A percentile compares a stretch with the other conserved stretches of the same genome.
Conservation (phyloP, 2,888 invertebrate genomes). For the Synergus umbraculus region DNA sequence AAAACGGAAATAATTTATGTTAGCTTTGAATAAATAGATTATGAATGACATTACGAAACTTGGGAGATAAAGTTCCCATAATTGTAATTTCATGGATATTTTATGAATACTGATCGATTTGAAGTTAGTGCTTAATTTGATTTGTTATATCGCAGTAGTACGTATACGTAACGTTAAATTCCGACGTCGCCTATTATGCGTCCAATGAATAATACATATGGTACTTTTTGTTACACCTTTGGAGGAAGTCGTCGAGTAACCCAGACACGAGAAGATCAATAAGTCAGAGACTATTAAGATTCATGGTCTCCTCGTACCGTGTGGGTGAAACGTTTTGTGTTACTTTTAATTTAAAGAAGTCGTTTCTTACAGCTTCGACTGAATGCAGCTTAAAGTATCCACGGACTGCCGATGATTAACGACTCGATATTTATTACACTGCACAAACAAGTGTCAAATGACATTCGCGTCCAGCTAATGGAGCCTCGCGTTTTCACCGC, state of each 20-base stretch:
- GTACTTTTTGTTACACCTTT: constrained; percentile 39
- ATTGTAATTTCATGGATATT: constrained; percentile 10
- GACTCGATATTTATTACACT: constrained; percentile 38
- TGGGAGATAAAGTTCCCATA: constrained; percentile 1
- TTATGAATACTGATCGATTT: constrained; percentile 16
- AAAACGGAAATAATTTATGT: background rate
- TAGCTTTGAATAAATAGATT: background rate
- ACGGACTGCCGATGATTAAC: constrained; percentile 28
- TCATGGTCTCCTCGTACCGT: constrained; percentile 14
- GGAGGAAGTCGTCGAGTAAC: constrained; percentile 33
- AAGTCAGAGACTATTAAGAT: constrained; percentile 33
- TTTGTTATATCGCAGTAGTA: background rate
- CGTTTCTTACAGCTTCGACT: constrained; percentile 17
- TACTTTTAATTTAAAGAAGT: constrained; percentile 36
- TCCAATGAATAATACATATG: constrained; percentile 24
- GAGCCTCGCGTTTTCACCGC: constrained; percentile 31
- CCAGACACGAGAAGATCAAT: constrained; percentile 33
- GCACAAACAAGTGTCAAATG: constrained; percentile 40
- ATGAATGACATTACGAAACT: background rate
- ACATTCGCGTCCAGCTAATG: constrained; percentile 36
- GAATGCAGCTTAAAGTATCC: constrained; percentile 23
- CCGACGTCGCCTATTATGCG: constrained; percentile 1
- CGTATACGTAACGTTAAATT: background rate
- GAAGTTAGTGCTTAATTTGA: background rate
- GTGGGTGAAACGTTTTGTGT: constrained; percentile 28